Base-by-base conservation (phyloP, 1,140 invertebrate genomes). In the Hermetia illucens region DNA sequence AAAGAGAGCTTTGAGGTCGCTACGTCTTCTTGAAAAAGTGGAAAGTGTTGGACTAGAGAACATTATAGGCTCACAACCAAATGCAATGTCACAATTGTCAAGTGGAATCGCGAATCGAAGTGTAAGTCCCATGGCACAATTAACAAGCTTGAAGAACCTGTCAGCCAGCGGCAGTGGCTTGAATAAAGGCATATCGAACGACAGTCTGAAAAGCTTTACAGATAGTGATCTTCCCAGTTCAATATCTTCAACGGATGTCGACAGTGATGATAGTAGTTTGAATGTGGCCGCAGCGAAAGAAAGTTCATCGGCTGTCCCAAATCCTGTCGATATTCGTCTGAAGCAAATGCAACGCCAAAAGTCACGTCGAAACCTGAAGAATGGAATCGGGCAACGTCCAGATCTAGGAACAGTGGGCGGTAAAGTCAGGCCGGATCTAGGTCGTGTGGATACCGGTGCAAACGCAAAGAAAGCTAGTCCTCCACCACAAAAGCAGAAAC, bases 71-170 rank as follows among this genome's bases (percentile, higher is more conserved):
- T 56, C 65, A n/a, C 62, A 63, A 17, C 61, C 69, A 5, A 66
- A 47, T 17, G 34, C 40, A 5, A 48, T 51, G 30, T 40, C 69
- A 5, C 38, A 24, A 20, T 24, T 41, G 4, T 35, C 47, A 5
- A 40, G 41, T 20, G 55, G 55, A n/a, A 58, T 58, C 15, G 55
- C 55, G 15, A 58, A 54, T 41, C 48, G 55, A 13, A 58, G 56
- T 36, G 60, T 57, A 4, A 83, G 79, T 55, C 79, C 79, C 3
- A 79, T 83, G 71, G 72, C 77, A 38, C 79, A 81, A 58, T 50
- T 81, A 43, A 79, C 77, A 20, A 82, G 77, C 49, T 58, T 83
- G n/a, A 79, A 76, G 46, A 63, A 67, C 19, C 17, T 59, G 10
- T 63, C 44, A 44, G 69, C 42, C 16, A 56, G 47, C 58, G 67